Evolutionary conservation across 2,113 vertebrate genomes (phyloP), one percentile per base, ranked within the genome.

Genomic region (Protomyctophum bolini): DNA sequence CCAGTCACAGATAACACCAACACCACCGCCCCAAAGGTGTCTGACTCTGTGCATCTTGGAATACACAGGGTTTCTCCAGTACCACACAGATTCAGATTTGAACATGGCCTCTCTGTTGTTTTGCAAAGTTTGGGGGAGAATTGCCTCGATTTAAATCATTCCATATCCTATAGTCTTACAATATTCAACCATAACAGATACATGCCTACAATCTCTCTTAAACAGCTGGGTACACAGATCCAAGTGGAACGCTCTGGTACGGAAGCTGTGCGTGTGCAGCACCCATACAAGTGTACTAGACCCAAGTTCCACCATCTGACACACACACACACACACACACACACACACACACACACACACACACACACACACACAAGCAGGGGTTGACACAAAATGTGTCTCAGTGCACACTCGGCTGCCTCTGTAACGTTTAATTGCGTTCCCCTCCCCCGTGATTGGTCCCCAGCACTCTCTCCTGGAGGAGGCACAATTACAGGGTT

Each of bases 1-100:
- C 78, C 63, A 69, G 70, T 76, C 48, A 33, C n/a, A 72, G 83
- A 90, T 86, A 89, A 84, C 62, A 21, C 65, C 68, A 59, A 48
- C 61, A 47, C 60, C 47, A 2, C 7, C 61, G 49, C 60, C 47
- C 2, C 7, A 28, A 11, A 11, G 5, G 21, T 55, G 6, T n/a
- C 29, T 49, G 33, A 51, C 11, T 11, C 8, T 14, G 21, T 12
- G 7, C 51, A 54, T 54, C 12, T 54, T 50, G 49, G 29, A 33
- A 55, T 72, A 2, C 15, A 55, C 49, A 50, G 7, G 50, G 48
- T 29, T 12, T 46, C 63, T 60, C 12, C 57, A 68, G 28, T 41
- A 2, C 33, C 5, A 51, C 11, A 46, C 29, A 14, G 9, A 58
- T 6, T 52, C 58, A 58, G 48, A 76, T 46, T 29, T 51, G 54